Evolutionary conservation across 2,797 vertebrate genomes (phyloP).

Genomic region (Limnodromus scolopaceus): DNA sequence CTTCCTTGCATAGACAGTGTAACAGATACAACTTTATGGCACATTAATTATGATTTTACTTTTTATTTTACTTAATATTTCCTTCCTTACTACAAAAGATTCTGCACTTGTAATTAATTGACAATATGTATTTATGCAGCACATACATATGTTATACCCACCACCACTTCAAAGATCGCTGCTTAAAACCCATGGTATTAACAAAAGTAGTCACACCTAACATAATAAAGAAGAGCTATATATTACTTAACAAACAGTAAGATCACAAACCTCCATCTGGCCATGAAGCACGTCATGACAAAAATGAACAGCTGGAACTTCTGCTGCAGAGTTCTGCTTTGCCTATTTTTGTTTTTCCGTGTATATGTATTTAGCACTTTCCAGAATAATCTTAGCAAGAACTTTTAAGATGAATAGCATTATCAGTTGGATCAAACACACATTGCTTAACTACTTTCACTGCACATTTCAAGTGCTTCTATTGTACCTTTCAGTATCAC

Average conservation of each 20-base stretch:
- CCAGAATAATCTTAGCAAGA: neutral
- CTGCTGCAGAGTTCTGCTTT: neutral
- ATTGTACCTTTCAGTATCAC: neutral
- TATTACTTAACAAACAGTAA: slow-evolving; percentile 1
- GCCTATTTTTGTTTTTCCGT: neutral
- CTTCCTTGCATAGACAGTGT: neutral
- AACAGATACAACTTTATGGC: neutral
- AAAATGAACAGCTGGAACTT: slow-evolving; percentile 19
- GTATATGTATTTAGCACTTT: neutral
- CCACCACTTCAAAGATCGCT: neutral
- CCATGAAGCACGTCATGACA: neutral
- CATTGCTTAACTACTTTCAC: neutral
- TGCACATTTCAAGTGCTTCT: neutral
- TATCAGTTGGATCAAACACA: neutral
- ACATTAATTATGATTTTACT: neutral
- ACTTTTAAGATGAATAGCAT: neutral
- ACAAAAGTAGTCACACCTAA: neutral
- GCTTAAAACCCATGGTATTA: neutral
- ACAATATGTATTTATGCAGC: neutral
- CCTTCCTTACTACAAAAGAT: neutral
- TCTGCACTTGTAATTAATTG: neutral
- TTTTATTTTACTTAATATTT: neutral
- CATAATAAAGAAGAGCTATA: neutral
- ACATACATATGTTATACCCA: neutral
- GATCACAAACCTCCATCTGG: slow-evolving; percentile 18